Percentiles rank a stretch among this genome's conserved stretches.
Conservation (phyloP, 2,888 invertebrate species). For the Osmoderma eremita region DNA sequence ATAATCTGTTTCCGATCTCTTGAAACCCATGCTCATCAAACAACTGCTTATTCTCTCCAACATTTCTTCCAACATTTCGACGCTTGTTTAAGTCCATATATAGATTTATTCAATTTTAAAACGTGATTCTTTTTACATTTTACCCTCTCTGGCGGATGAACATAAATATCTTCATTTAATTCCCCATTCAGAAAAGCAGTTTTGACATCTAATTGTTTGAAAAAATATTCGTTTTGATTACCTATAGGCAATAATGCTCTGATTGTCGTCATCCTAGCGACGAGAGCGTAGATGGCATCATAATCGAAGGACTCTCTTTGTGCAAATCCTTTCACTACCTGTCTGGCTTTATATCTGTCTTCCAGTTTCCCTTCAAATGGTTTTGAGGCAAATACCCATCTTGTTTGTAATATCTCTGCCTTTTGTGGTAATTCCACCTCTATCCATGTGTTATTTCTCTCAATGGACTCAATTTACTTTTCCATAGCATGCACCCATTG, state of each 20-base stretch:
- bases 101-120: slow-evolving; percentile 39
- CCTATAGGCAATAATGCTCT: slow-evolving; percentile 9
- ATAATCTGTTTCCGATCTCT: not conserved
- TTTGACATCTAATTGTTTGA: not conserved
- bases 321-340: not conserved
- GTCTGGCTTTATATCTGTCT: slow-evolving; percentile 1
- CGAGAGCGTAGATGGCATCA: not conserved
- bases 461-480: not conserved
- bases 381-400: not conserved
- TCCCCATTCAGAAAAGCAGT: not conserved
- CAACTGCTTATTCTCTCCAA: slow-evolving; percentile 34
- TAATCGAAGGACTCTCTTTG: not conserved
- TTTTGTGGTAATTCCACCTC: not conserved
- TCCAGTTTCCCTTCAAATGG: not conserved
- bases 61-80: slow-evolving; percentile 39
- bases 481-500: not conserved
- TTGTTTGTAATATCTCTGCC: not conserved
- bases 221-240: not conserved
- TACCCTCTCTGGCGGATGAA: slow-evolving; percentile 29
- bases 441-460: slow-evolving; percentile 8
- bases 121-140: slow-evolving; percentile 7
- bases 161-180: not conserved
- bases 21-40: not conserved
- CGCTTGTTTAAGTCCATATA: slow-evolving; percentile 41
- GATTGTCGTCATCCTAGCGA: not conserved